Percentiles rank a stretch among this genome's conserved stretches.
phyloP scores from a whole-genome alignment of 2,888 invertebrate species.

The Coecobrya sp. region DNA sequence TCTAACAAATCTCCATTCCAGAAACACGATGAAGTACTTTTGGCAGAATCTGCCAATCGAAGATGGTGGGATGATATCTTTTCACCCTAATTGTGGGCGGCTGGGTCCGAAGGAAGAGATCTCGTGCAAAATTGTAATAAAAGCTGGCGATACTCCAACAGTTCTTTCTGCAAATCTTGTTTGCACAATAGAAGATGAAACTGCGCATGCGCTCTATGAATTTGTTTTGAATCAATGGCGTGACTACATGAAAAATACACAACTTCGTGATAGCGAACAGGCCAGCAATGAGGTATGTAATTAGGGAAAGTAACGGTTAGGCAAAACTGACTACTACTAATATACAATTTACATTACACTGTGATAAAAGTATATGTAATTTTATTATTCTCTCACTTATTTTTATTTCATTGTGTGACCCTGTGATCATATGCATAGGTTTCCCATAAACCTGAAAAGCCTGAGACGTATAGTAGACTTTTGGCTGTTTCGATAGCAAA shows the following conservation, averaged over 20 bases:
- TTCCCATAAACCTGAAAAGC: constrained; percentile 79
- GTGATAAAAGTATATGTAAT: too few relatives aligned
- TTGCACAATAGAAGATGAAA: constrained; percentile 81
- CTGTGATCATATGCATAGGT: background rate
- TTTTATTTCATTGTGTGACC: background rate
- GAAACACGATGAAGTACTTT: constrained; percentile 82
- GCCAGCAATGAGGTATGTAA: constrained; percentile 49
- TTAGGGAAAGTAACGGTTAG: background rate
- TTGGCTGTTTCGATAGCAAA: constrained; percentile 79
- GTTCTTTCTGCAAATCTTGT: constrained; percentile 75
- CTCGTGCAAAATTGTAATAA: constrained; percentile 75
- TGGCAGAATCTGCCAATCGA: constrained; percentile 82
- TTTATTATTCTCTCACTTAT: background rate
- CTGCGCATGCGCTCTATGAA: constrained; percentile 72
- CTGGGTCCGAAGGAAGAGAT: constrained; percentile 80
- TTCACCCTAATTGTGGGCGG: constrained; percentile 82
- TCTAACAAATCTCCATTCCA: constrained; percentile 82
- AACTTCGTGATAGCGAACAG: constrained; percentile 65
- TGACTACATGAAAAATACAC: constrained; percentile 62
- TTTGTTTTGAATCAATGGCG: constrained; percentile 75
- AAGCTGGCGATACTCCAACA: constrained; percentile 82
- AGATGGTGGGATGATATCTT: constrained; percentile 84
- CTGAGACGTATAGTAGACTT: constrained; percentile 79
- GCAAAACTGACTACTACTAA: too few relatives aligned
- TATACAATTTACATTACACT: too few relatives aligned